Evolutionary conservation across 2,113 vertebrate species (phyloP).

Genomic region (Seriola dumerili): DNA sequence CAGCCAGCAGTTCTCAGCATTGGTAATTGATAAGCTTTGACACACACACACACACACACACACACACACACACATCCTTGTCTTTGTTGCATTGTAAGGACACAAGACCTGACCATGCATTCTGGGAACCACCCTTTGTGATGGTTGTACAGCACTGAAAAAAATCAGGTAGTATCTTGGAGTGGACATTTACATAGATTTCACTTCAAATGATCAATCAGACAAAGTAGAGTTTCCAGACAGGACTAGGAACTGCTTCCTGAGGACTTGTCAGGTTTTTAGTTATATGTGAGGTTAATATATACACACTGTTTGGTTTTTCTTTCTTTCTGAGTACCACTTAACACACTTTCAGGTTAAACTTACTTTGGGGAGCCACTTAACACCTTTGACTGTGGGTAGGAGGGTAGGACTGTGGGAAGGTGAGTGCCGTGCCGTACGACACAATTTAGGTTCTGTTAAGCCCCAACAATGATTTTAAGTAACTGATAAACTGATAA

Average conservation of each 20-base stretch:
- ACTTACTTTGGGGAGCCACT: too few species aligned
- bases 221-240: neutral
- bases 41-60: slow-evolving; percentile 40
- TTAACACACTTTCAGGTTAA: too few species aligned
- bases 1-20: slow-evolving; percentile 4
- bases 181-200: neutral
- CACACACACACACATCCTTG: neutral
- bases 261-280: neutral
- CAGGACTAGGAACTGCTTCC: neutral
- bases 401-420: too few species aligned
- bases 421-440: too few species aligned
- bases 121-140: neutral
- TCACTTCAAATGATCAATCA: neutral
- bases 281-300: neutral
- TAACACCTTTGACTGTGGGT: too few species aligned
- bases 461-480: too few species aligned
- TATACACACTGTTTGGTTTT: neutral
- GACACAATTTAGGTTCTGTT: too few species aligned
- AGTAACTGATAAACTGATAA: too few species aligned
- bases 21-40: slow-evolving; percentile 41
- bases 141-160: neutral
- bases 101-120: too few species aligned
- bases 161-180: neutral
- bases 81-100: too few species aligned
- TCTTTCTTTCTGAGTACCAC: too few species aligned